phyloP scores from a whole-genome alignment of 2,113 vertebrate species.

The Hippocampus comes region DNA sequence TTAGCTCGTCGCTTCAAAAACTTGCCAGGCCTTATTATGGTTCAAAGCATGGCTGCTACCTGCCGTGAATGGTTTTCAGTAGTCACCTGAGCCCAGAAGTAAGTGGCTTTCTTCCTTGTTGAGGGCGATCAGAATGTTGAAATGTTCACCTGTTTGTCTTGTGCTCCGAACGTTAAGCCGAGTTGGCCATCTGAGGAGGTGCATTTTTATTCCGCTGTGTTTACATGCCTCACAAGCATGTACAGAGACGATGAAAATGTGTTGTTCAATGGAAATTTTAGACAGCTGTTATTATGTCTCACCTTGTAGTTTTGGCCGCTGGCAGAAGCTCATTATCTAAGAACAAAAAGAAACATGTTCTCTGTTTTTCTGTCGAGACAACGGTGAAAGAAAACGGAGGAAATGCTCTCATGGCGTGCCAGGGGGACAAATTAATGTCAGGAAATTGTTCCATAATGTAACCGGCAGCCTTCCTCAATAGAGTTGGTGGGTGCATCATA shows the following conservation, averaged over 20 bases:
- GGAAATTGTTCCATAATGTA: slow-evolving; percentile 12
- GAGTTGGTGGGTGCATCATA: slow-evolving; percentile 24
- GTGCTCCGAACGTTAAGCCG: slow-evolving; percentile 19
- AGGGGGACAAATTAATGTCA: background rate
- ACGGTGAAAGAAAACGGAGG: slow-evolving; percentile 3
- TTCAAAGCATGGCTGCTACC: slow-evolving; percentile 51
- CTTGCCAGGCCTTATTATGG: slow-evolving; percentile 61
- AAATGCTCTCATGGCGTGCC: slow-evolving; percentile 1
- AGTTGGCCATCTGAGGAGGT: background rate
- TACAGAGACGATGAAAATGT: background rate
- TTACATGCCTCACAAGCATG: background rate
- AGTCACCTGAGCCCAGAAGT: slow-evolving; percentile 40
- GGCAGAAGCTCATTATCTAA: slow-evolving; percentile 23
- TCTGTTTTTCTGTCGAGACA: background rate
- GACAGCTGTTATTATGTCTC: slow-evolving; percentile 22
- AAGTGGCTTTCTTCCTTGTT: slow-evolving; percentile 25
- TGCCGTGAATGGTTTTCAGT: slow-evolving; percentile 48
- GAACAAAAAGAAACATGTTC: background rate
- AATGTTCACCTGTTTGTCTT: slow-evolving; percentile 40
- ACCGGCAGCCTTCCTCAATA: slow-evolving; percentile 16
- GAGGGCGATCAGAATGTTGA: slow-evolving; percentile 24
- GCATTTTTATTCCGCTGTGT: background rate
- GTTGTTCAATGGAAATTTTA: background rate
- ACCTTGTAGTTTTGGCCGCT: slow-evolving; percentile 13
- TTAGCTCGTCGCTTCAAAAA: slow-evolving; percentile 42